Base-by-base conservation (phyloP, 2,888 invertebrate species). In the Melanostoma mellinum region DNA sequence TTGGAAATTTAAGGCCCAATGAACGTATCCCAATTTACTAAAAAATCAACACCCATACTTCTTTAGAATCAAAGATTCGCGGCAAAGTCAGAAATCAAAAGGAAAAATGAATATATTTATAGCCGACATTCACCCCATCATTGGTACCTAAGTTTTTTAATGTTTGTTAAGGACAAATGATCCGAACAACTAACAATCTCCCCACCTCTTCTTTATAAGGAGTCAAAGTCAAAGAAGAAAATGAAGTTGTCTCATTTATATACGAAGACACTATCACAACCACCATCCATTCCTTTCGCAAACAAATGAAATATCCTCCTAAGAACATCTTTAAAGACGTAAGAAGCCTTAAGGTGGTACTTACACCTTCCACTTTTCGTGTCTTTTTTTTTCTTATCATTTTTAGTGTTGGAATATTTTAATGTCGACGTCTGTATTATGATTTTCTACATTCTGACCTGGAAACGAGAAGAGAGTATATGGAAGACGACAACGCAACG, bases 281-380 rank as follows among this genome's bases (percentile, higher is more conserved):
- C 55, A 55, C 30, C 42, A 76, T 69, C 48, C 52, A 53, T 33
- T 44, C 44, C 56, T 9, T 58, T 2, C 3, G 5, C 42, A 71
- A 44, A 46, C 68, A 77, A 58, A 77, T 52, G 63, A 56, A 63
- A 73, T 56, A 44, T 20, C 35, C 56, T n/a, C 20, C 52, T 77
- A 46, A 63, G 73, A 73, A 58, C 58, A 65, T 73, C 56, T 58
- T 78, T 78, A 69, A 74, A 56, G 69, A 74, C 69, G 42, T 82
- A 73, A 78, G 78, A 56, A 78, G 73, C 69, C 55, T 65, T 65
- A 78, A 82, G 73, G 78, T 74, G 79, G 8, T 74, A 65, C 74
- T 79, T 84, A 74, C 78, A 74, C 69, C 73, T 65, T 84, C 55
- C 52, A 10, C 48, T 61, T 77, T 61, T 9, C 33, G 20, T 6